Evolutionary conservation across 2,113 vertebrate genomes (phyloP).

Genomic region (Percopsis transmontana): DNA sequence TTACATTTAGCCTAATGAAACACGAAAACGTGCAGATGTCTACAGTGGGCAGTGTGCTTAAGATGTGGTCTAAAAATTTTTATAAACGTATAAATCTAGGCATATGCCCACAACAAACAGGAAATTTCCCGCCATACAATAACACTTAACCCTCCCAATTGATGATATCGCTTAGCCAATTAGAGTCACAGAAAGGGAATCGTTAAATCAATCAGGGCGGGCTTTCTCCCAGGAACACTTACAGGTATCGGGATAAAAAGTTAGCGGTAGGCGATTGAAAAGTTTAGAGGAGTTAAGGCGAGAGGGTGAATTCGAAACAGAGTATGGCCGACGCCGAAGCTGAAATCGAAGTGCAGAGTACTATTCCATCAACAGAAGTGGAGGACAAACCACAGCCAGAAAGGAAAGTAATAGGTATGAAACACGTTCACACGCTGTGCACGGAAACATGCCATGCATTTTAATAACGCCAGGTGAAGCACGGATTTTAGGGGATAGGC

Average conservation of each 20-base stretch:
- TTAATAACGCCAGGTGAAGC: too few species aligned
- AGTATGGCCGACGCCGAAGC: slow-evolving; percentile 79
- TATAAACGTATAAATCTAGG: too few species aligned
- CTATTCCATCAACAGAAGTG: slow-evolving; percentile 57
- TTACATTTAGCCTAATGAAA: too few species aligned
- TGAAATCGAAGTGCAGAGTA: slow-evolving; percentile 75
- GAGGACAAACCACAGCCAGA: slow-evolving; percentile 70
- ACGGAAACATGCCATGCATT: too few species aligned
- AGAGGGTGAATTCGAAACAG: slow-evolving; percentile 50
- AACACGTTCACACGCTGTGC: too few species aligned
- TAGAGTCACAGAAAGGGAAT: slow-evolving; percentile 20
- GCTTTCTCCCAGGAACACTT: slow-evolving; percentile 17
- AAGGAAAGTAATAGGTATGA: slow-evolving; percentile 77
- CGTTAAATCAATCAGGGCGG: slow-evolving; percentile 1
- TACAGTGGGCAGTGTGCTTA: too few species aligned
- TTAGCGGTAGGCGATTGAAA: slow-evolving; percentile 37
- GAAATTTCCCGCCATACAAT: too few species aligned
- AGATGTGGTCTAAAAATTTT: too few species aligned
- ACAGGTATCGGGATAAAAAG: slow-evolving; percentile 75
- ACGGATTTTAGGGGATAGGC: too few species aligned
- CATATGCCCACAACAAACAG: too few species aligned
- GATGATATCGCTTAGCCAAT: slow-evolving; percentile 35
- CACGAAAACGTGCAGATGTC: too few species aligned
- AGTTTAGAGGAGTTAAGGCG: slow-evolving; percentile 55
- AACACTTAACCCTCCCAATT: too few species aligned